Evolutionary conservation across 2,113 vertebrate species (phyloP).

Genomic region (Sebastes fasciatus): DNA sequence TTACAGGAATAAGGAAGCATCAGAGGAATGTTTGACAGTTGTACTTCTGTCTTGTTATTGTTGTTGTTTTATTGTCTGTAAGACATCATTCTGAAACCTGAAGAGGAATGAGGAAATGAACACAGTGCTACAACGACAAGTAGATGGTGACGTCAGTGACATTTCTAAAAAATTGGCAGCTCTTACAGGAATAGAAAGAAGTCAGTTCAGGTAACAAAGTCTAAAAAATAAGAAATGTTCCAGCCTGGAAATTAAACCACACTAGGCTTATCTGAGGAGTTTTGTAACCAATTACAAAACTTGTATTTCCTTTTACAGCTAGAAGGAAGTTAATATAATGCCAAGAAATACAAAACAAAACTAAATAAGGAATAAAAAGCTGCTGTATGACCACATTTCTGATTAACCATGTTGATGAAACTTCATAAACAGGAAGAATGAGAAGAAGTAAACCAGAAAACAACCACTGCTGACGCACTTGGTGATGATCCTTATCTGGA

Average conservation of each 20-base stretch:
- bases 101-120: constrained; percentile 15
- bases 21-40: not conserved
- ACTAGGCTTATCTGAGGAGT: not conserved
- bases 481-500: not conserved
- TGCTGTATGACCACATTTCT: no score
- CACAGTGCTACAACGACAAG: not conserved
- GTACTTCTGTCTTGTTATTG: not conserved
- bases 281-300: not conserved
- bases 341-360: not conserved
- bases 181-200: constrained; percentile 1
- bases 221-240: not conserved
- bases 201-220: not conserved
- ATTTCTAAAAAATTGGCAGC: not conserved
- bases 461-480: no score
- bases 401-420: not conserved
- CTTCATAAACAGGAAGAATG: not conserved
- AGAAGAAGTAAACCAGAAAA: not conserved
- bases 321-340: not conserved
- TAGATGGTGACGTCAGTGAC: not conserved
- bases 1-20: not conserved
- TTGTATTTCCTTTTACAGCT: not conserved
- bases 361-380: not conserved
- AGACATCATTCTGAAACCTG: not conserved
- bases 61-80: not conserved
- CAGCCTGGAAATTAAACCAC: not conserved